Base-by-base conservation (phyloP, 2,797 vertebrate species). In the Epinephelus awoara region DNA sequence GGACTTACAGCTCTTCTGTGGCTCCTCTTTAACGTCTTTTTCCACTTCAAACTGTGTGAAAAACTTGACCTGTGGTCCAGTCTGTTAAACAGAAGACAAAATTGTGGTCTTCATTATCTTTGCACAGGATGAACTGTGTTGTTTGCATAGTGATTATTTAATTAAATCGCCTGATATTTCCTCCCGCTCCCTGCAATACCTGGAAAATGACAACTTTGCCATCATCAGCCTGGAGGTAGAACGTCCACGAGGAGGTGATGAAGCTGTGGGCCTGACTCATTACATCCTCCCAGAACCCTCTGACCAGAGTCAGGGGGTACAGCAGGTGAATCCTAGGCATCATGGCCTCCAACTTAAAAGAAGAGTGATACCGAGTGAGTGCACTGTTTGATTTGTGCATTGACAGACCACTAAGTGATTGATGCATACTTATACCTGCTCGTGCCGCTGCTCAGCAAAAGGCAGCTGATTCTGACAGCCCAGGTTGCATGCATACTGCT, bases 201-300 rank as follows among this genome's bases (percentile, higher is more conserved):
- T 99, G 98, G 90, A 99, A 99, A 92, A 99, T 96, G 42, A 99
- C 95, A 51, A 99, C 96, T 95, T 97, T 98, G 75, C 98, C 98
- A 89, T 99, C 97, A 86, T 99, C 98, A 13, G 96, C 98, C 88
- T 99, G 98, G 86, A 99, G 96, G 92, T 99, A 99, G 90, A 99
- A 98, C 0, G 98, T 99, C 98, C 98, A 99, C 0, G 97, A 96
- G 38, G 98, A 98, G 3, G 97, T 96, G 88, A 99, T 97, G 74
- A 99, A 96, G 90, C 96, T 98, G 87, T 99, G 98, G 38, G 98
- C 98, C 6, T 98, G 98, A 91, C 93, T 98, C 96, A 99, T 96
- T 82, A 99, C 89, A 68, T 99, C 98, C 62, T 97, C 97, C 97
- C 97, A 99, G 81, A 99, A 96, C 0, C 97, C 97, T 75, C 96